Evolutionary conservation across 2,888 invertebrate genomes (phyloP), one percentile per base, ranked within the genome.

Genomic region (Thyatira batis): DNA sequence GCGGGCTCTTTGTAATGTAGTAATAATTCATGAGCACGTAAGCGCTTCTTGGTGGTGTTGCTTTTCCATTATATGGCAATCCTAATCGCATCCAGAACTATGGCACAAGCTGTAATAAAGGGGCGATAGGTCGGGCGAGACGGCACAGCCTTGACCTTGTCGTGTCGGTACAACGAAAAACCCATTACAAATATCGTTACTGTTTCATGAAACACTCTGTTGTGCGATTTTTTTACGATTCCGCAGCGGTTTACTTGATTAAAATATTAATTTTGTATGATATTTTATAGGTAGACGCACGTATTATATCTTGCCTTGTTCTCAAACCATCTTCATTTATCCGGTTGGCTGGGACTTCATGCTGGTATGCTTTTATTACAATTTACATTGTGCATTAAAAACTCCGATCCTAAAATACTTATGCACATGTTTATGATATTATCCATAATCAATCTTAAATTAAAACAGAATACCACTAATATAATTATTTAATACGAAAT

Each of bases 171-270:
- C 54, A 57, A 57, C 52, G 43, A 52, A n/a, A 33, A 56, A 45
- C 54, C 49, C 54, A 54, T 57, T 54, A 46, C 54, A 51, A 54
- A 54, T 54, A 54, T 54, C 52, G 49, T 55, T 52, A 50, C 55
- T 33, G 33, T 44, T 57, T 50, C 52, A 54, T 57, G 57, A 27
- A 48, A 48, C 48, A 48, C 48, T 17, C 51, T 49, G 49, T 45
- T 45, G 45, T 49, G 48, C 46, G 23, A 49, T 45, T 54, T 54
- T 45, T 39, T 39, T 17, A 39, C 39, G 39, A 39, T 39, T 39
- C 39, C 39, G 39, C 39, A 39, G 39, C n/a, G 6, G 39, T 39
- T 39, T 17, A 39, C 39, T 39, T 39, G 39, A 39, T 39, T 17
- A 17, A 17, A 39, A 17, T 39, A 39, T 39, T 39, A n/a, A 33